Evolutionary conservation across 2,888 invertebrate species (phyloP).

Genomic region (Drosophila pseudotakahashii): DNA sequence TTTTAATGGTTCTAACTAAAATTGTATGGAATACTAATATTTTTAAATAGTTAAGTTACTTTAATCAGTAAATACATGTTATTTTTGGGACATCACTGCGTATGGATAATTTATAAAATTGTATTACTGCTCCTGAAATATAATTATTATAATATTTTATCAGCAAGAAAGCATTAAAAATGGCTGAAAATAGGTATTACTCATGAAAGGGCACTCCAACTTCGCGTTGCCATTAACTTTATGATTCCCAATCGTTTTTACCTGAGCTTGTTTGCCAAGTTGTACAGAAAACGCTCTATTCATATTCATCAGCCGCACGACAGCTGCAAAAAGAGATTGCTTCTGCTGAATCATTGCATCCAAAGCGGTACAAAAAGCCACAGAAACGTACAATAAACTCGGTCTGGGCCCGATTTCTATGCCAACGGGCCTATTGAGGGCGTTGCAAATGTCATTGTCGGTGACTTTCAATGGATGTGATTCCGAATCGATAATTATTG

Average conservation of each 20-base stretch:
- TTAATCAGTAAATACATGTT: not conserved
- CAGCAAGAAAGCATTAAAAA: no score
- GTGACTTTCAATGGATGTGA: constrained; percentile 15
- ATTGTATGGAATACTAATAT: no score
- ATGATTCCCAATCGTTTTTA: constrained; percentile 16
- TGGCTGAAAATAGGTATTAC: no score
- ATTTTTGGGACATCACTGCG: not conserved
- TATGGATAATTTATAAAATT: not conserved
- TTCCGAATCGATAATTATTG: constrained; percentile 1
- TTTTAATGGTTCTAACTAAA: no score
- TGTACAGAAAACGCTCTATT: constrained; percentile 36
- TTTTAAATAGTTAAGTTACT: no score
- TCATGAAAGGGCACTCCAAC: constrained; percentile 1
- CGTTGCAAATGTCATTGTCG: constrained; percentile 34
- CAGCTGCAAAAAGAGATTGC: constrained; percentile 51
- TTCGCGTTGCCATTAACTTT: not conserved
- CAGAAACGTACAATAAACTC: constrained; percentile 14
- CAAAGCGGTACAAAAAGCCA: constrained; percentile 14
- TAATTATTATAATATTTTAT: no score
- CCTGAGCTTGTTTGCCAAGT: constrained; percentile 29
- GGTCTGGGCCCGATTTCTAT: constrained; percentile 39
- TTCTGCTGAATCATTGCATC: constrained; percentile 46
- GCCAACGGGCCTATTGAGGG: constrained; percentile 35
- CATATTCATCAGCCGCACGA: constrained; percentile 35
- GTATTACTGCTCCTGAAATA: not conserved